Base-by-base conservation (phyloP, 2,113 vertebrate genomes). In the Spheniscus mendiculus region DNA sequence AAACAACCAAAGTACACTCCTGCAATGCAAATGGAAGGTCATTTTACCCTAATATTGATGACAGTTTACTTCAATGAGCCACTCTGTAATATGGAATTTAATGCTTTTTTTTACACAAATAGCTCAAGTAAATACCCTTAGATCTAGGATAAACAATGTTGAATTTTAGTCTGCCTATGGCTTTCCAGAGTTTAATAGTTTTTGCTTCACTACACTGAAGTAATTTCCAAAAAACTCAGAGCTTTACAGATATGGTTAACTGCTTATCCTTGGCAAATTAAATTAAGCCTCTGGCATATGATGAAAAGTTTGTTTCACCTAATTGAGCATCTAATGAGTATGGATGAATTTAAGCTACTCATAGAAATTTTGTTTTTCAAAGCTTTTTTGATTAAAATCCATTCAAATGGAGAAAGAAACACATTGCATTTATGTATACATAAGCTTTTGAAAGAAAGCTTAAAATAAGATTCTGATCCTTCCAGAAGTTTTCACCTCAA, bases 311-410 rank as follows among this genome's bases (percentile, higher is more conserved):
- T 97, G 89, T 85, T 97, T 97, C 94, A 47, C 93, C 44, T 98
- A 97, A 98, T 76, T 97, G 88, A 97, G 78, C 94, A 96, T 90
- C 94, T 98, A 98, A 98, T 97, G 84, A 77, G 70, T 97, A 90
- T 88, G 91, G 92, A 97, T 93, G 77, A 96, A 96, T 96, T 82
- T 92, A 96, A 94, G 82, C 76, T 96, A 93, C 80, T 91, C 77
- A 93, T 69, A 96, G 83, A 98, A 97, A 97, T 93, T 85, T 49
- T 97, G 59, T 91, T 97, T 98, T 97, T 95, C 72, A 70, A 89
- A 95, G 26, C 7, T 86, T 92, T 93, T 90, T 59, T 97, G 83
- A 96, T 96, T 97, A 97, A 15, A 53, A 92, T 76, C 55, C 25
- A 53, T 83, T 95, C 62, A 96, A 85, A 87, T 61, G n/a, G 52